Evolutionary conservation across 2,113 vertebrate genomes (phyloP).

Genomic region (Elephas maximus): DNA sequence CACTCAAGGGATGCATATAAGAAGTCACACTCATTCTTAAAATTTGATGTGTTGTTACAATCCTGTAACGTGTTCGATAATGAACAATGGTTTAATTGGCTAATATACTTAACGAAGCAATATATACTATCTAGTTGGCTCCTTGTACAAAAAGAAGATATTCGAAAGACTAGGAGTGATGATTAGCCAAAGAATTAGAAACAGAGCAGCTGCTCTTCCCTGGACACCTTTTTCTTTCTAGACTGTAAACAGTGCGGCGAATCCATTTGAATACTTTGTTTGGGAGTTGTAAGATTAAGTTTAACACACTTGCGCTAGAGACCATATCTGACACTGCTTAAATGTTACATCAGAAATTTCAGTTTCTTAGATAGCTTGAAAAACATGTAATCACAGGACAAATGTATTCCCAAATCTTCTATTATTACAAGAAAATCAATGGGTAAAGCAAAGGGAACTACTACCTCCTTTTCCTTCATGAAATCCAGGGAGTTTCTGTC

Average conservation of each 20-base stretch:
- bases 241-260: background rate
- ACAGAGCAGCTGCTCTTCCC: background rate
- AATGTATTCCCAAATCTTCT: background rate
- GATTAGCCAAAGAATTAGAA: constrained; percentile 6
- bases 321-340: background rate
- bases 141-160: constrained; percentile 41
- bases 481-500: background rate
- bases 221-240: background rate
- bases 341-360: background rate
- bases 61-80: background rate
- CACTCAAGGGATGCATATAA: background rate
- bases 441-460: background rate
- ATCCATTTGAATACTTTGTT: constrained; percentile 30
- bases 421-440: background rate
- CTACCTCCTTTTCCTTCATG: background rate
- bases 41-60: constrained; percentile 6
- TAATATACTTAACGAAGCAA: background rate
- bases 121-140: background rate
- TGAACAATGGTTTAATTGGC: background rate
- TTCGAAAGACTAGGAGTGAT: background rate
- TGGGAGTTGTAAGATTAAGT: background rate
- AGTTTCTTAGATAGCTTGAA: background rate
- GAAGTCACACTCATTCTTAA: background rate
- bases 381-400: background rate
- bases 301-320: background rate